Base-by-base conservation (phyloP, 2,888 invertebrate species). In the Sussaba pulchella region DNA sequence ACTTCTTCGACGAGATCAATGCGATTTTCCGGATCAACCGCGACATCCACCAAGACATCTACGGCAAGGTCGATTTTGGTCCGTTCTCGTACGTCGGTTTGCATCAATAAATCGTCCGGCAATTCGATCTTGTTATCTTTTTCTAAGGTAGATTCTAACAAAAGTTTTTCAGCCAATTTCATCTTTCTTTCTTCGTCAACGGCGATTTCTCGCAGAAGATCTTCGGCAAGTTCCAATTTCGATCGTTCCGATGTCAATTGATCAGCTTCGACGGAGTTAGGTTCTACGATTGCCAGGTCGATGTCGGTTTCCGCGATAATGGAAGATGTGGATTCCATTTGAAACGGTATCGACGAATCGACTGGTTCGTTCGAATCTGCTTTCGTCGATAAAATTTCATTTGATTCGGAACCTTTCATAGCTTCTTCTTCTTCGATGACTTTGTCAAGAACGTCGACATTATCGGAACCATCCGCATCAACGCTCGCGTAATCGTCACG, bases 141-240 rank as follows among this genome's bases (percentile, higher is more conserved):
- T 39, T 70, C 64, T 3, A 50, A 45, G 14, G 59, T 41, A 52
- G 63, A 31, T 9, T 63, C 77, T 41, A 81, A 59, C 41, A 81
- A 72, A 21, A 83, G 71, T 36, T 84, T 57, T 39, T 72, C 77
- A 8, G 81, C 59, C 24, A 84, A 45, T 61, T 77, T 63, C 47
- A 84, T 82, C 41, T 83, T 83, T 12, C 41, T 52, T 21, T 79
- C 81, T 14, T 66, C 70, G 3, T 80, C 80, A 19, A 72, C 72
- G 21, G 69, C 76, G 8, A 73, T 80, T 8, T 79, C 80, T 3
- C 73, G 59, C 36, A 80, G 43, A 4, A 82, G 50, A 73, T 81
- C 81, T 41, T 81, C 76, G 5, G 72, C 73, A 21, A 24, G 73
- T 10, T 63, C 81, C 82, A 57, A 70, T 77, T 73, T 87, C 71